Base-by-base conservation (phyloP, 1,140 invertebrate genomes). In the Tetramorium parvispinum region DNA sequence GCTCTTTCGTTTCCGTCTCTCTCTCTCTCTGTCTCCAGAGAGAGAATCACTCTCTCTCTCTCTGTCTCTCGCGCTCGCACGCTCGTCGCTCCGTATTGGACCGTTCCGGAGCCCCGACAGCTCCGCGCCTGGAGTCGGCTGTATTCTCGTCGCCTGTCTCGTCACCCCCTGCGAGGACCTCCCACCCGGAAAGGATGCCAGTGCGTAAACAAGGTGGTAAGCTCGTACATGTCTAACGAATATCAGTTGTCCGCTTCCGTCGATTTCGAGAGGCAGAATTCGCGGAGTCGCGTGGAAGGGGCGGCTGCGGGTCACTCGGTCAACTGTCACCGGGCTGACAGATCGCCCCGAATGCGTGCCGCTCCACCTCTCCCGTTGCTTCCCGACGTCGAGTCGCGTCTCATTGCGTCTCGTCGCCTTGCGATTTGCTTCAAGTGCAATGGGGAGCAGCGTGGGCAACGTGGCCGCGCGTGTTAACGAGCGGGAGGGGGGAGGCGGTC, bases 141-240 rank as follows among this genome's bases (percentile, higher is more conserved):
- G 32, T 53, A 40, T 18, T 46, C 11, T 61, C 79, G 18, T 70
- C 65, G 32, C 21, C 53, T 27, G 71, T 79, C 65, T 49, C 37
- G 11, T 73, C 66, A 75, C 11, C 85, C 75, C 55, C 55, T 61
- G 18, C 32, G 18, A 49, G 59, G 51, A 40, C 51, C 6, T 18
- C 40, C 40, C 21, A 70, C 18, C 16, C 53, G 32, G 27, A 57
- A 88, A 94, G 85, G 89, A 95, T 95, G 94, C 94, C 94, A 88
- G 94, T 95, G 89, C 94, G 94, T 93, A 95, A 94, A 92, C 94
- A 95, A 95, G 94, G 94, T 95, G 94, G 94, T 95, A 94, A 95
- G 94, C 92, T 93, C 93, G 46, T 71, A 46, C 85, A 82, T 86
- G n/a, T 88, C 24, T 90, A 27, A 71, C 13, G 24, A 63, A 79